Evolutionary conservation across 2,797 vertebrate genomes (phyloP), one percentile per base, ranked within the genome.

Genomic region (Accipiter superciliosus): DNA sequence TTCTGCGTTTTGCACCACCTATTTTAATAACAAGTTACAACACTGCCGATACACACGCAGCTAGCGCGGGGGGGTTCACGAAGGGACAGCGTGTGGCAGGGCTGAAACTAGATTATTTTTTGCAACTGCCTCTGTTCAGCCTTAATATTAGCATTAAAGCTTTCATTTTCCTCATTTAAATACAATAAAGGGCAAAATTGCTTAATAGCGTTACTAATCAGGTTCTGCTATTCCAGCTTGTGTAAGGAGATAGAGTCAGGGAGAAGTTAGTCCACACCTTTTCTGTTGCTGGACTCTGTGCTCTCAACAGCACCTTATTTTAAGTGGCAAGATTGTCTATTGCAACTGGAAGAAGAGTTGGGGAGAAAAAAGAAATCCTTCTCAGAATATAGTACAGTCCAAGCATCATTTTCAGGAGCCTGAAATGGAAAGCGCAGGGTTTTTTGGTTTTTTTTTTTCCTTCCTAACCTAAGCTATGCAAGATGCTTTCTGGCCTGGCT

Each of bases 121-220:
- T 83, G 59, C 55, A 59, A 5, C 58, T 72, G 58, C 50, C 26
- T 85, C 24, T 76, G 42, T 81, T 89, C 33, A 40, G 55, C 69
- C 33, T 82, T 83, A 81, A 47, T 72, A 52, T 79, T 82, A 89
- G 50, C 65, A 50, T 87, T 80, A 89, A 74, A 8, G 3, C 45
- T 84, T 88, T 78, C 25, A 28, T 89, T 96, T 94, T 87, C 42
- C 44, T 93, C 33, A 65, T 93, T 93, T 97, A 83, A 91, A 89
- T 89, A 49, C 53, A 87, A 50, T 77, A 82, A 92, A 89, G 80
- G 47, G 22, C 52, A 87, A 89, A 70, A 80, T 21, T 66, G 29
- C 57, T 78, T 89, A 87, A 87, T 95, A 72, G 6, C 85, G 71
- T 85, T 91, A 81, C 72, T 92, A 80, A 55, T 86, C 65, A 53